phyloP scores from a whole-genome alignment of 2,888 invertebrate genomes.

The Meliscaeva auricollis region DNA sequence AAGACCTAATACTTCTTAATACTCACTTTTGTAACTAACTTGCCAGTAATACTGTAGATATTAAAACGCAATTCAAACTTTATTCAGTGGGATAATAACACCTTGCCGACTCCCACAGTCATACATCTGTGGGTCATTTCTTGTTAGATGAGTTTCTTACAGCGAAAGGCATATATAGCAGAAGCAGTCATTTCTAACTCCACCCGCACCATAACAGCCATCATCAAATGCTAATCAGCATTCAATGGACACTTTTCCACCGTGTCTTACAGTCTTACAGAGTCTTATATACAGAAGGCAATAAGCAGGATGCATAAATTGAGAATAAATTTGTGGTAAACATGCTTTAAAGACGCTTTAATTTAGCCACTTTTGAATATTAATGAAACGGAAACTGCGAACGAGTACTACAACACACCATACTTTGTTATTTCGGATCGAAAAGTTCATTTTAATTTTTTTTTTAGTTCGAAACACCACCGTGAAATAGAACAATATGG shows the following conservation, averaged over 20 bases:
- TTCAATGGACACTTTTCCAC: constrained; percentile 60
- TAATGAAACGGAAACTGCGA: constrained; percentile 75
- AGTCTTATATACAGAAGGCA: constrained; percentile 37
- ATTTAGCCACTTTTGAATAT: constrained; percentile 76
- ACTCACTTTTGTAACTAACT: neutral
- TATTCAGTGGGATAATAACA: constrained; percentile 60
- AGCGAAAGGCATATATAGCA: constrained; percentile 6
- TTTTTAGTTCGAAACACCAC: constrained; percentile 11
- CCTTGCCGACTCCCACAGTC: constrained; percentile 60
- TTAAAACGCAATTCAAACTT: constrained; percentile 34
- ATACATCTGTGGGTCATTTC: constrained; percentile 66
- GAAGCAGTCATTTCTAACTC: neutral
- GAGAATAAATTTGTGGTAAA: constrained; percentile 75
- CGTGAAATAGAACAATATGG: constrained; percentile 51
- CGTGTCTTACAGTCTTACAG: constrained; percentile 30
- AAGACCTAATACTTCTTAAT: too few relatives aligned
- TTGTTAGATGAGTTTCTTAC: constrained; percentile 42
- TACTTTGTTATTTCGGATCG: neutral
- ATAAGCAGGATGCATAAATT: constrained; percentile 76
- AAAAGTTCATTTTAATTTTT: constrained; percentile 5
- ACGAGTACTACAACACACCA: constrained; percentile 7
- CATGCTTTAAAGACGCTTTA: constrained; percentile 75
- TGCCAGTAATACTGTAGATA: constrained; percentile 43
- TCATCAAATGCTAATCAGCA: constrained; percentile 75
- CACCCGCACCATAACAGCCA: constrained; percentile 48